A percentile compares a stretch with the other conserved stretches of the same genome.
phyloP scores from a whole-genome alignment of 1,140 invertebrate species.

The Grapholita molesta region DNA sequence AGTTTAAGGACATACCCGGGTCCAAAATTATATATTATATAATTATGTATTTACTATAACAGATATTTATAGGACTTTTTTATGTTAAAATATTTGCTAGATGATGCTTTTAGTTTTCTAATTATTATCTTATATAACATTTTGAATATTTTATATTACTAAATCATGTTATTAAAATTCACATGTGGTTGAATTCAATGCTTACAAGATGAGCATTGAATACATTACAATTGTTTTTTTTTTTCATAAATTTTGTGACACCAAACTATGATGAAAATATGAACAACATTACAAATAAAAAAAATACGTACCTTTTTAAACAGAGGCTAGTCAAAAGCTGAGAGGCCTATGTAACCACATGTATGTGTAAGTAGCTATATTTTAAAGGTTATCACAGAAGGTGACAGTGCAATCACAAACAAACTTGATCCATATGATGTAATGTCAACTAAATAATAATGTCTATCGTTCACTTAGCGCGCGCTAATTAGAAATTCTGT shows the following conservation, averaged over 20 bases:
- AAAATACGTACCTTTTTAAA: not conserved
- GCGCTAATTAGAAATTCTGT: not conserved
- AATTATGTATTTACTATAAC: too few relatives aligned
- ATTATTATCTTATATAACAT: not conserved
- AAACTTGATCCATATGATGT: conserved; percentile 9
- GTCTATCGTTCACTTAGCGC: not conserved
- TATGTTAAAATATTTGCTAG: not conserved
- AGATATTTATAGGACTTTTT: too few relatives aligned
- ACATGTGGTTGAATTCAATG: too few relatives aligned
- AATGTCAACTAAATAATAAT: not conserved
- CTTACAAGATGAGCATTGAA: too few relatives aligned
- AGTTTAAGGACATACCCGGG: too few relatives aligned
- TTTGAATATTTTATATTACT: too few relatives aligned
- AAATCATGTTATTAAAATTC: too few relatives aligned
- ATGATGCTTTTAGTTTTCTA: not conserved
- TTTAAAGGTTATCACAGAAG: conserved; percentile 11
- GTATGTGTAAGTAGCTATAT: not conserved
- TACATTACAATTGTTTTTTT: not conserved
- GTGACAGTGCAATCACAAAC: not conserved
- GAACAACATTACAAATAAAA: not conserved
- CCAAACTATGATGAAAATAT: not conserved
- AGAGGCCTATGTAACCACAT: not conserved
- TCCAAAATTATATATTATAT: too few relatives aligned
- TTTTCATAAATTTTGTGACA: not conserved
- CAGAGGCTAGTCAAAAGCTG: not conserved